These are phyloP conservation scores for Tetragonula carbonaria DNA, from an alignment of 2,888 invertebrate species.

Conservation along the genomic window DNA sequence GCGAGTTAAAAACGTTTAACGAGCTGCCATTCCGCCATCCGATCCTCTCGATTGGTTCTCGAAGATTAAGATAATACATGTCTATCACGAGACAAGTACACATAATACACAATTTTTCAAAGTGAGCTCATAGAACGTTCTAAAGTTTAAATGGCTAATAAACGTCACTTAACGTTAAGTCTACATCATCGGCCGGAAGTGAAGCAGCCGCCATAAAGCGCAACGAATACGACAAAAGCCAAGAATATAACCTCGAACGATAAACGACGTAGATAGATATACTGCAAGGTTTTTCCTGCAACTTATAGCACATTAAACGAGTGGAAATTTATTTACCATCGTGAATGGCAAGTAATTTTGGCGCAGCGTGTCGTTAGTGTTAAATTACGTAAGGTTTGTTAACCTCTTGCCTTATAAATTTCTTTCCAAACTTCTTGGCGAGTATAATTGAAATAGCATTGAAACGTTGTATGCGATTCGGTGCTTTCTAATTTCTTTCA, in stretches of 20 bases:
- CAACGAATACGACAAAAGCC: too few species aligned
- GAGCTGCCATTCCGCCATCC: not conserved
- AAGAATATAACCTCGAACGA: too few species aligned
- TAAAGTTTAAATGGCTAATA: not conserved
- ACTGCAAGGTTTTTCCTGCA: too few species aligned
- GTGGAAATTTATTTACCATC: not conserved
- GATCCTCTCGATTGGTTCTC: conserved; percentile 8
- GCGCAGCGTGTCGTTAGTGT: not conserved
- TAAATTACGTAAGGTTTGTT: not conserved
- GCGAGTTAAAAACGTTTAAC: not conserved
- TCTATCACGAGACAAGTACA: not conserved
- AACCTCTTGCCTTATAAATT: not conserved
- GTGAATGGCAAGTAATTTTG: not conserved
- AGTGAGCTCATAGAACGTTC: not conserved
- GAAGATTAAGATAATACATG: not conserved
- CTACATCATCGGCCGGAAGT: not conserved
- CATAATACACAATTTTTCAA: conserved; percentile 1
- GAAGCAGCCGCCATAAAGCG: not conserved
- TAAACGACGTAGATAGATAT: too few species aligned
- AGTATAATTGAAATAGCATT: too few species aligned
- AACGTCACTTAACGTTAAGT: conserved; percentile 15
- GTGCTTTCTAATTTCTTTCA: too few species aligned
- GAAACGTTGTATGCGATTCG: too few species aligned
- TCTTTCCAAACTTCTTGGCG: too few species aligned
- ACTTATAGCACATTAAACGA: not conserved